phyloP scores from a whole-genome alignment of 1,140 invertebrate genomes.

The Marisa cornuarietis region DNA sequence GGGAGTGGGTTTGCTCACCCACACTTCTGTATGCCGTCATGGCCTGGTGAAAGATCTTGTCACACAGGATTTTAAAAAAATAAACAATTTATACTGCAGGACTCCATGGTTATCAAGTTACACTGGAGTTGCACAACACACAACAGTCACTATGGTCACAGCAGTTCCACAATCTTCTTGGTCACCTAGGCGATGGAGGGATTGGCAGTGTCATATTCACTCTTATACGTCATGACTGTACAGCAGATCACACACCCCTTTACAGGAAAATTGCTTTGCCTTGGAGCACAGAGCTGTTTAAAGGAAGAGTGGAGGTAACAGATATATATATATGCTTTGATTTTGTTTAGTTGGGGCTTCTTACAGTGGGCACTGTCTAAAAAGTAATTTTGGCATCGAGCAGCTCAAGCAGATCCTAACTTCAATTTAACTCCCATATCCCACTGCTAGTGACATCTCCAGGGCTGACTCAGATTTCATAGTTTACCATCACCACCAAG shows the following conservation, averaged over 20 bases:
- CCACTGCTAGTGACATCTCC: no score
- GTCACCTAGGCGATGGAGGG: not conserved
- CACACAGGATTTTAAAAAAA: not conserved
- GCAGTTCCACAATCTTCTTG: slow-evolving; percentile 14
- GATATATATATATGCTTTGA: not conserved
- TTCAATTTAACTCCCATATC: no score
- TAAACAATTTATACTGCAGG: not conserved
- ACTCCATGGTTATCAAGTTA: slow-evolving; percentile 21
- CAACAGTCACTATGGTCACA: slow-evolving; percentile 19
- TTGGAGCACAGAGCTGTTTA: slow-evolving; percentile 43
- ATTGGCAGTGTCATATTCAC: slow-evolving; percentile 10
- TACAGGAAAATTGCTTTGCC: slow-evolving; percentile 30
- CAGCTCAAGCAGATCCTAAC: no score
- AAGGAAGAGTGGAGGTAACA: slow-evolving; percentile 36
- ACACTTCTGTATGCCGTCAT: no score
- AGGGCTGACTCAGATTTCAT: no score
- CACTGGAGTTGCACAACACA: slow-evolving; percentile 3
- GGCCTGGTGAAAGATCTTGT: not conserved
- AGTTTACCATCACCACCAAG: no score
- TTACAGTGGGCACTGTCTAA: no score
- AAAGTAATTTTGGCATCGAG: no score
- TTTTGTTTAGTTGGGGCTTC: no score
- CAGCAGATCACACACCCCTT: slow-evolving; percentile 23
- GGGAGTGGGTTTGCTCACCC: no score
- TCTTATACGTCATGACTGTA: slow-evolving; percentile 22